Evolutionary conservation across 2,113 vertebrate genomes (phyloP), one percentile per base, ranked within the genome.

Genomic region (Mormyrus lacerda): DNA sequence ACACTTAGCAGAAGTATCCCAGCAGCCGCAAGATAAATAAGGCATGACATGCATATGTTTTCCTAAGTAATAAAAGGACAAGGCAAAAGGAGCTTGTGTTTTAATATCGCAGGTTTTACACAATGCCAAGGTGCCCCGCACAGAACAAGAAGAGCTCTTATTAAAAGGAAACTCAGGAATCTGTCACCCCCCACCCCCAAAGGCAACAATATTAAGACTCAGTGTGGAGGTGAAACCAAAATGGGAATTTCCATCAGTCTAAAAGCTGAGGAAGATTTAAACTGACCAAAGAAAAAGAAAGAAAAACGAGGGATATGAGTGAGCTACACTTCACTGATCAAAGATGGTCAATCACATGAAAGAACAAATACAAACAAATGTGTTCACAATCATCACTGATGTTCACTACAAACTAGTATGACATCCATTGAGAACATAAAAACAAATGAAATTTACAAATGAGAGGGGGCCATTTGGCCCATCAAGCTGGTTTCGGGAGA

Each of bases 151-250:
- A 24, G 3, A 42, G 55, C 82, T 89, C 42, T 27, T 85, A 85
- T 89, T 89, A 47, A 85, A 89, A 3, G 73, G 73, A 21, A 89
- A 89, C 44, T 87, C 3, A 19, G 61, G 48, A 35, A 55, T 48
- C 27, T 55, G 35, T 48, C 53, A 21, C 24, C 44, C 15, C 69
- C 69, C 15, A 3, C 31, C 69, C 27, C 21, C n/a, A 39, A 31
- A 76, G 31, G 31, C 69, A 76, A 76, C 69, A 76, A 76, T 39
- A 76, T 76, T 13, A 39, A 39, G 35, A 79, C 35, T 39, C 73
- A 79, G 73, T 42, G 73, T 39, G 73, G 73, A 42, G 35, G 15
- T 17, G 4, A 79, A 31, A 79, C 15, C 73, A 79, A 79, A 79
- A 79, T 42, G 35, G 35, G 35, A 79, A 79, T 79, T 79, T 42